A percentile compares a stretch with the other conserved stretches of the same genome.
Evolutionary conservation across 2,797 vertebrate species (phyloP).

Genomic region (Stomatorhinus walkeri): DNA sequence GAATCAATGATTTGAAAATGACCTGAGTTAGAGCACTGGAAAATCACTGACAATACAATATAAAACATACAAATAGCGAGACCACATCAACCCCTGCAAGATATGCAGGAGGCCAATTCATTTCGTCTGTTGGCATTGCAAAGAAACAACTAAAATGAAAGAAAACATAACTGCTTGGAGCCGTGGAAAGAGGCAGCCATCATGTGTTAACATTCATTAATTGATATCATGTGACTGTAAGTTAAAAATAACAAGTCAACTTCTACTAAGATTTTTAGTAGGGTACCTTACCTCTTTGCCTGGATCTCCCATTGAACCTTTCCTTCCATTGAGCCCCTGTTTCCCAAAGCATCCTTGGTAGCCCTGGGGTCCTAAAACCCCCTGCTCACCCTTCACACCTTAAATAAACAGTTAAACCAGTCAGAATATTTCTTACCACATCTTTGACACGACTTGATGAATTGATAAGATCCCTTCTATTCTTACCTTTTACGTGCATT

Average conservation of each 20-base stretch:
- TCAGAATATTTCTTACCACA: background rate
- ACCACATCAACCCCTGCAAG: background rate
- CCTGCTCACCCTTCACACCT: constrained; percentile 52
- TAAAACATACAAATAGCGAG: background rate
- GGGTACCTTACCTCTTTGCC: constrained; percentile 45
- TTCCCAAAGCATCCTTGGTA: constrained; percentile 43
- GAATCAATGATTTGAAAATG: background rate
- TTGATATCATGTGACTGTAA: background rate
- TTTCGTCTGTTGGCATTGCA: background rate
- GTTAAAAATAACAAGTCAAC: background rate
- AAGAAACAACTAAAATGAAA: background rate
- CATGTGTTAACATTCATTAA: background rate
- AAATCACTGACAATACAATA: background rate
- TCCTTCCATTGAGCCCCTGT: constrained; percentile 40
- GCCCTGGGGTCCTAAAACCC: constrained; percentile 40
- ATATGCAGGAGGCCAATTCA: background rate
- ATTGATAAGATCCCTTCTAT: background rate
- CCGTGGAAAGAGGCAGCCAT: background rate
- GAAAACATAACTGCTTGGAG: background rate
- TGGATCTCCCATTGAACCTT: constrained; percentile 40
- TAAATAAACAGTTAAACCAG: constrained; percentile 17
- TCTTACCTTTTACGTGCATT: constrained; percentile 47
- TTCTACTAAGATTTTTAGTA: background rate
- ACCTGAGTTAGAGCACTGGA: background rate
- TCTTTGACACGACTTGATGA: background rate